A percentile compares a stretch with the other conserved stretches of the same genome.
phyloP scores from a whole-genome alignment of 2,888 invertebrate genomes.

The Nomada ruficornis region DNA sequence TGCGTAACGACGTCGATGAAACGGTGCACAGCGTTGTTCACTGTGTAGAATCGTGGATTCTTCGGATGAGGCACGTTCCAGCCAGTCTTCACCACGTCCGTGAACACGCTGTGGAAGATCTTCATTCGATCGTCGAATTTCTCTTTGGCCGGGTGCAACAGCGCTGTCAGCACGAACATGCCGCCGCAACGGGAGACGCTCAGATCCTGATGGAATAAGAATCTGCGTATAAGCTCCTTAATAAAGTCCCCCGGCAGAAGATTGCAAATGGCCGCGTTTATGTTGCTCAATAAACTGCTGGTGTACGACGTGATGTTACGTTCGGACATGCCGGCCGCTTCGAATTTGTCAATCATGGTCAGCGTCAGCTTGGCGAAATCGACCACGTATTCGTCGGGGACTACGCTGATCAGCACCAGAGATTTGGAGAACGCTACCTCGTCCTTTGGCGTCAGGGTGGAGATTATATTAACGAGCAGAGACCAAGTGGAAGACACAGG shows the following conservation, averaged over 20 bases:
- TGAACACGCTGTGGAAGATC: conserved; percentile 46
- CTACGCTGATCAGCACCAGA: not conserved
- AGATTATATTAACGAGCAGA: conserved; percentile 58
- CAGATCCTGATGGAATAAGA: conserved; percentile 50
- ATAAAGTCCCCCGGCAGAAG: conserved; percentile 69
- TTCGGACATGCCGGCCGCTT: not conserved
- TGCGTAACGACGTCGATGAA: not conserved
- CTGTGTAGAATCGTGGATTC: conserved; percentile 37
- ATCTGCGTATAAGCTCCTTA: conserved; percentile 66
- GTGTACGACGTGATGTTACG: fast-evolving
- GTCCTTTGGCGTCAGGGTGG: conserved; percentile 61
- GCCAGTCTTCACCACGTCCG: conserved; percentile 21
- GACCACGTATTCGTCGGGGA: conserved; percentile 65
- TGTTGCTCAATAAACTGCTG: not conserved
- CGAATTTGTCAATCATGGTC: conserved; percentile 49
- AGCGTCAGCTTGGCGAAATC: conserved; percentile 62
- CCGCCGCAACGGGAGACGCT: fast-evolving
- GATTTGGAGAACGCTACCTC: conserved; percentile 31
- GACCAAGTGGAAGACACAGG: conserved; percentile 66
- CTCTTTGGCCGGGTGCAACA: conserved; percentile 7
- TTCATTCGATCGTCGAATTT: conserved; percentile 58
- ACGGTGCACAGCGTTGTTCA: conserved; percentile 49
- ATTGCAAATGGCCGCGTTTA: conserved; percentile 42
- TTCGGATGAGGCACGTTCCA: conserved; percentile 63
- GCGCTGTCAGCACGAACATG: not conserved